Evolutionary conservation across 2,113 vertebrate species (phyloP).

Genomic region (Nyctereutes procyonoides): DNA sequence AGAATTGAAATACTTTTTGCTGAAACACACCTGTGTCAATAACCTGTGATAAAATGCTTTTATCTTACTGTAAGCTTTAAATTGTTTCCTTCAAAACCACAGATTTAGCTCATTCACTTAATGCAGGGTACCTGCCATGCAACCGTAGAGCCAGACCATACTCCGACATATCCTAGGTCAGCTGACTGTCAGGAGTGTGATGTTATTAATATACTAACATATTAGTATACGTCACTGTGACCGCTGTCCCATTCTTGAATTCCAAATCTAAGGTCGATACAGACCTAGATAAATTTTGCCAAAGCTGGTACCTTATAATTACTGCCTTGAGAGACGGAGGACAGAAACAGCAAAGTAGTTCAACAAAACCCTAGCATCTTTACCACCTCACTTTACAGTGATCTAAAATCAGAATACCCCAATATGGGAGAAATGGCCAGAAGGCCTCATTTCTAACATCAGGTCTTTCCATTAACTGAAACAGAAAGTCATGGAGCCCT

Average conservation of each 20-base stretch:
- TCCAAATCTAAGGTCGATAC: not conserved
- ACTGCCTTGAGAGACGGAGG: not conserved
- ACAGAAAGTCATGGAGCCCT: no score
- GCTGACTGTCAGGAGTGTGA: not conserved
- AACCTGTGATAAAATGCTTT: conserved; percentile 19
- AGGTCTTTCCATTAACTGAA: not conserved
- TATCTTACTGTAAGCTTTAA: not conserved
- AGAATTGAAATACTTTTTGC: not conserved
- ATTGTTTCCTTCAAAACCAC: not conserved
- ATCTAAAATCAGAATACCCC: not conserved
- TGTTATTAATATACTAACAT: not conserved
- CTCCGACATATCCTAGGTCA: not conserved
- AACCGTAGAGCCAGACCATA: not conserved
- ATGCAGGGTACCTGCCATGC: not conserved
- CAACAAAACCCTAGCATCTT: not conserved
- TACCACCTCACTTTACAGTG: not conserved
- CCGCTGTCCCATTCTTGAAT: not conserved
- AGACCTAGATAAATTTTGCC: not conserved
- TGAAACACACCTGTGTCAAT: not conserved
- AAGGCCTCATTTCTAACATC: not conserved
- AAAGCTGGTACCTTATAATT: not conserved
- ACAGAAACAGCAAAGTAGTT: not conserved
- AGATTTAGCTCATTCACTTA: not conserved
- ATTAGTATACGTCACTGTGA: not conserved
- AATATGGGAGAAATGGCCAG: not conserved